Evolutionary conservation across 53 echinoderm and acorn worm species (phyloP), one percentile per base, ranked within the genome.

Genomic region (Paracentrotus lividus): DNA sequence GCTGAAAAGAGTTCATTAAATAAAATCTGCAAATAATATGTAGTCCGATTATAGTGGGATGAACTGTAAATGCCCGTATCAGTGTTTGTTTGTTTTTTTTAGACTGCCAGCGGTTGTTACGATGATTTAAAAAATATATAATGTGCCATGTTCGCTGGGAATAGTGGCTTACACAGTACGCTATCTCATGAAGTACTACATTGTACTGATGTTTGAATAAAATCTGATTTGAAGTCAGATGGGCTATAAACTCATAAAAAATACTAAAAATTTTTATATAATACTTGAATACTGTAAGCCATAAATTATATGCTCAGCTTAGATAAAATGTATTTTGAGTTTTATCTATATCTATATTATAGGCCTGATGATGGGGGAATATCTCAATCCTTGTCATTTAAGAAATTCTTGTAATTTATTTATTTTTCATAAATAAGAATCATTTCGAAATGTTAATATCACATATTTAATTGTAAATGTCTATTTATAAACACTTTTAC

Each of bases 301-400:
- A 81, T 81, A 81, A 45, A 81, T 5, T 81, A 47, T 81, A 47
- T 81, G 47, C 47, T 81, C 26, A 81, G 44, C 81, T 47, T 18
- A 57, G 47, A 23, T 26, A 81, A 77, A 4, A 10, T 81, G 36
- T 72, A 72, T 81, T 47, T 81, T 81, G 15, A 36, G 16, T 36
- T 40, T 72, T 4, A 38, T 20, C 72, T 38, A 18, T 20, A 40
- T 72, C 40, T 15, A 72, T 64, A 29, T 27, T 6, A n/a, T n/a
- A n/a, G n/a, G n/a, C n/a, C n/a, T n/a, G n/a, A n/a, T n/a, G n/a
- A n/a, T n/a, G 61, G 29, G 64, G 29, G 64, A 64, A 64, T 72
- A 18, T 18, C 40, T 40, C 1, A 9, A 69, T 18, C 18, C 72
- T 36, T 69, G 40, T 69, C 15, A 69, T 14, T 69, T 40, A 72